These are phyloP conservation scores for Dasypogon diadema DNA, from an alignment of 2,888 invertebrate genomes.

Conservation along the genomic window DNA sequence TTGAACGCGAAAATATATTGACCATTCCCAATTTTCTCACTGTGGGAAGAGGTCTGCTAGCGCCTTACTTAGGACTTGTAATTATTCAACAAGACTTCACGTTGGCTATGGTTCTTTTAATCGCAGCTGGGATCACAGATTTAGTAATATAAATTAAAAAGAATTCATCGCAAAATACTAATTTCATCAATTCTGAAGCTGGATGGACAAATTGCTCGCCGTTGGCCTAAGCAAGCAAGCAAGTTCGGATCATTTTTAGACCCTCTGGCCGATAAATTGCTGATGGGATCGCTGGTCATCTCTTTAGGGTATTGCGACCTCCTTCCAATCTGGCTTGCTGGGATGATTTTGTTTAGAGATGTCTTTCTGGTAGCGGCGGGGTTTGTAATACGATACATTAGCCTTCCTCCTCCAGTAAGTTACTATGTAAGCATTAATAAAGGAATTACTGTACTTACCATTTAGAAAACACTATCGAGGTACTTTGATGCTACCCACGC, in stretches of 20 bases:
- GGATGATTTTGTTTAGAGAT: conserved; percentile 88
- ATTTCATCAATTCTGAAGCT: conserved; percentile 71
- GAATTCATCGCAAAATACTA: conserved; percentile 42
- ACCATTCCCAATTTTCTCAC: conserved; percentile 95
- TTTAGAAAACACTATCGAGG: conserved; percentile 83
- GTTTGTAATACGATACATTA: conserved; percentile 90
- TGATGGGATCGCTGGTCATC: conserved; percentile 89
- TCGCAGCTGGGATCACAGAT: conserved; percentile 91
- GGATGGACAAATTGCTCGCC: conserved; percentile 97
- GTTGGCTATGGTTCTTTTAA: conserved; percentile 84
- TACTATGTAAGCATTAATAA: background rate
- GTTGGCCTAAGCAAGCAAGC: conserved; percentile 90
- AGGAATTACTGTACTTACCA: too few relatives aligned
- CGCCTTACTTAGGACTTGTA: conserved; percentile 91
- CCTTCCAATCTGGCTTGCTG: conserved; percentile 85
- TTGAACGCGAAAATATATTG: conserved; percentile 84
- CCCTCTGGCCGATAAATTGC: conserved; percentile 96
- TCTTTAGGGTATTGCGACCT: conserved; percentile 87
- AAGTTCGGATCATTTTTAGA: conserved; percentile 95
- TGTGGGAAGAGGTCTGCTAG: conserved; percentile 83
- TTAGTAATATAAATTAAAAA: conserved; percentile 73
- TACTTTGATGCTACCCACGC: conserved; percentile 94
- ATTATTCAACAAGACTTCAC: conserved; percentile 85
- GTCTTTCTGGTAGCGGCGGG: conserved; percentile 83
- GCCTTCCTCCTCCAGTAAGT: conserved; percentile 87